Evolutionary conservation across 2,888 invertebrate genomes (phyloP).

Genomic region (Philaethria dido): DNA sequence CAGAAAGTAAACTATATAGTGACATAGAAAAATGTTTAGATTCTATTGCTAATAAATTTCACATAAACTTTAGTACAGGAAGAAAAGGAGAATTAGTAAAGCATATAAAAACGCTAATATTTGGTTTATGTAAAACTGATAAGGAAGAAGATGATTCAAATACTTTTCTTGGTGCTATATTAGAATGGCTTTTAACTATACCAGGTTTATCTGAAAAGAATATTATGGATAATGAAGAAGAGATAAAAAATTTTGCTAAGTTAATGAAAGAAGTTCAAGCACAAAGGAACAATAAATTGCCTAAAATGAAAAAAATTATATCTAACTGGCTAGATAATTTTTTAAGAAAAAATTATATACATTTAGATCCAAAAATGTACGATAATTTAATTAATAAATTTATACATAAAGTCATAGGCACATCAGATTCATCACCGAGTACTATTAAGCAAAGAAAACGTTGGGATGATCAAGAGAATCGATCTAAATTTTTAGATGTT

Average conservation of each 20-base stretch:
- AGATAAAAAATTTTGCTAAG: slow-evolving; percentile 19
- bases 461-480: not conserved
- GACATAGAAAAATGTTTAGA: slow-evolving; percentile 30
- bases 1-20: slow-evolving; percentile 9
- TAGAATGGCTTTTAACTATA: slow-evolving; percentile 34
- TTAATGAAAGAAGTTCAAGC: slow-evolving; percentile 29
- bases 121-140: slow-evolving; percentile 14
- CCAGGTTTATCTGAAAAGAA: slow-evolving; percentile 26
- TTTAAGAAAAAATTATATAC: slow-evolving; percentile 19
- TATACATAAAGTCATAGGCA: slow-evolving; percentile 20
- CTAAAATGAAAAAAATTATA: slow-evolving; percentile 32
- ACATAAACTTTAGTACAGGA: slow-evolving; percentile 15
- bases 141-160: slow-evolving; percentile 1
- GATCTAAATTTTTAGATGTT: not conserved
- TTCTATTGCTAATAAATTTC: slow-evolving; percentile 5
- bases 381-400: slow-evolving; percentile 37
- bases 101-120: slow-evolving; percentile 22
- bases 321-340: slow-evolving; percentile 31
- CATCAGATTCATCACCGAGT: not conserved
- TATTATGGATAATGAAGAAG: slow-evolving; percentile 15
- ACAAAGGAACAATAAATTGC: slow-evolving; percentile 12
- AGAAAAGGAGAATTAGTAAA: slow-evolving; percentile 27
- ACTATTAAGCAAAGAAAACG: slow-evolving; percentile 7
- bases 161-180: slow-evolving; percentile 11
- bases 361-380: slow-evolving; percentile 24